A percentile compares a stretch with the other conserved stretches of the same genome.
These are phyloP conservation scores for Myocastor coypus DNA, from an alignment of 2,113 vertebrate species.

Conservation along the genomic window DNA sequence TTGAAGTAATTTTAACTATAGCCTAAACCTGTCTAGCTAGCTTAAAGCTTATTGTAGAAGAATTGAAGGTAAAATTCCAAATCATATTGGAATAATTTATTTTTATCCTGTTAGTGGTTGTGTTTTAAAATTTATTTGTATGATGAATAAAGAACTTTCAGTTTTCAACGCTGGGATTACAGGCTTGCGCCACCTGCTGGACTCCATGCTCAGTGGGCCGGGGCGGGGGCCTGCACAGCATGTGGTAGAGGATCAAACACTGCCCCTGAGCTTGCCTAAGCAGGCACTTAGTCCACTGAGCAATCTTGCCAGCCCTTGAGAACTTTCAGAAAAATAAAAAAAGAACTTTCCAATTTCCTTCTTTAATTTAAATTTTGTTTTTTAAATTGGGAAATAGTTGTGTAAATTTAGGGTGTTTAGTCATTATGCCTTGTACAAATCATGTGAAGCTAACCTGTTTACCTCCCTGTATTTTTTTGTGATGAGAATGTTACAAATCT, in stretches of 20 bases:
- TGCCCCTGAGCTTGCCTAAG: no score
- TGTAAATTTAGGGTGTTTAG: not conserved
- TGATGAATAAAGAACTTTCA: not conserved
- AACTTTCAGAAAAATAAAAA: slow-evolving; percentile 14
- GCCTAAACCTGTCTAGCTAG: not conserved
- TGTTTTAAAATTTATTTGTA: slow-evolving; percentile 54
- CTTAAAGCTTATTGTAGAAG: slow-evolving; percentile 9
- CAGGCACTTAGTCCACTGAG: no score
- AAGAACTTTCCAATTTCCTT: not conserved
- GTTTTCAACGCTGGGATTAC: no score
- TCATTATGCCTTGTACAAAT: not conserved
- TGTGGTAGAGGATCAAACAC: no score
- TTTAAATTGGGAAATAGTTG: not conserved
- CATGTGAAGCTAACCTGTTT: not conserved
- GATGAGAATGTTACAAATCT: not conserved
- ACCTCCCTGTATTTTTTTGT: not conserved
- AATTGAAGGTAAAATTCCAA: slow-evolving; percentile 50
- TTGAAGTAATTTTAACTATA: slow-evolving; percentile 39
- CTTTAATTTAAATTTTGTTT: not conserved
- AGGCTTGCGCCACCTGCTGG: no score
- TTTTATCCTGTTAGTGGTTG: slow-evolving; percentile 10
- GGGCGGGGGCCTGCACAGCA: no score
- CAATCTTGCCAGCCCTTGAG: no score
- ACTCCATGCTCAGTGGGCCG: no score
- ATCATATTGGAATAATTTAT: not conserved